phyloP scores from a whole-genome alignment of 2,888 invertebrate species.

The Eilema depressum region DNA sequence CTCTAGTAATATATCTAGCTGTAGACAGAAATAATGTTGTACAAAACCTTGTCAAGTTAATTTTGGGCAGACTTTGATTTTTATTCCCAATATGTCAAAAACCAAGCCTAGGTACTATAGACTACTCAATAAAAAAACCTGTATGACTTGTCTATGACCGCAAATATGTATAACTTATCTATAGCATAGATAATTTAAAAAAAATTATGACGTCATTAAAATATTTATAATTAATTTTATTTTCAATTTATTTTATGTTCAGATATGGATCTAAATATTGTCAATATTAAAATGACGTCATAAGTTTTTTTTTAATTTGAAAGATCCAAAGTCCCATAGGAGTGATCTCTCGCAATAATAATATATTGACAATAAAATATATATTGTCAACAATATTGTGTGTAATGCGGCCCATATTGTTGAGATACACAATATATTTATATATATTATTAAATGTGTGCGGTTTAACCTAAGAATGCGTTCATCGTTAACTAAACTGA shows the following conservation, averaged over 20 bases:
- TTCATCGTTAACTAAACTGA: not conserved
- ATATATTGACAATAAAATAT: too few relatives aligned
- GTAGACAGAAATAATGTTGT: not conserved
- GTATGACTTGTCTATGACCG: conserved; percentile 7
- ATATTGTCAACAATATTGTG: too few relatives aligned
- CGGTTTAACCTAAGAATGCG: not conserved
- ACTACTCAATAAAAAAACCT: conserved; percentile 12
- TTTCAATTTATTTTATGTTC: not conserved
- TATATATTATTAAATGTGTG: not conserved
- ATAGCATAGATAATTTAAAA: not conserved
- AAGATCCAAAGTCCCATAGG: too few relatives aligned
- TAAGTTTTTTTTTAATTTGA: not conserved
- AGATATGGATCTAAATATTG: not conserved
- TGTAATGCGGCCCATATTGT: too few relatives aligned
- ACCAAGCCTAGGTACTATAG: not conserved
- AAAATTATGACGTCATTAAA: not conserved
- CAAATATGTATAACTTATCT: not conserved
- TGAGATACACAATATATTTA: too few relatives aligned
- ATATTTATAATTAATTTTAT: not conserved
- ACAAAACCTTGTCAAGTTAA: not conserved
- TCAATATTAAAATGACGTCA: not conserved
- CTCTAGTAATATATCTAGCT: not conserved
- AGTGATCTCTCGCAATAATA: too few relatives aligned
- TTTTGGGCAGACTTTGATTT: not conserved
- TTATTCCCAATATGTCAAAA: not conserved